phyloP scores from a whole-genome alignment of 64 coral and sea anemone species.

The Trachythela sp. region DNA sequence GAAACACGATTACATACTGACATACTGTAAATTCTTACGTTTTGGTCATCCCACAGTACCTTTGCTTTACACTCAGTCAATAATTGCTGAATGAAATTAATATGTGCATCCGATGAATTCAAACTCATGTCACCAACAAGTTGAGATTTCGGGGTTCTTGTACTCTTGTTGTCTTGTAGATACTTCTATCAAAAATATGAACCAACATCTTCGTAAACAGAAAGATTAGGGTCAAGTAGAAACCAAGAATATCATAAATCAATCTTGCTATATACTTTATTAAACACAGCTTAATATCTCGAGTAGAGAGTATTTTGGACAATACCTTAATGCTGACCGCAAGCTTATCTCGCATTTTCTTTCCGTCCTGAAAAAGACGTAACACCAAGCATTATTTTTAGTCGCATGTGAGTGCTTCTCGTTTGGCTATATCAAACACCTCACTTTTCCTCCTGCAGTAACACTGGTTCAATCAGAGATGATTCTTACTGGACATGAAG shows the following conservation, averaged over 20 bases:
- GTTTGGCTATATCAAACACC: too few relatives aligned
- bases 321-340: slow-evolving; percentile 80
- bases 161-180: slow-evolving; percentile 73
- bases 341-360: slow-evolving; percentile 88
- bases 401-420: too few relatives aligned
- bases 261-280: too few relatives aligned
- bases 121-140: slow-evolving; percentile 86
- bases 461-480: too few relatives aligned
- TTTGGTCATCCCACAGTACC: too few relatives aligned
- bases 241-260: too few relatives aligned
- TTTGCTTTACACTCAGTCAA: slow-evolving; percentile 87
- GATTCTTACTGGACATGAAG: too few relatives aligned
- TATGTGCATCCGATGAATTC: slow-evolving; percentile 64
- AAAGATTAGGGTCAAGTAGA: not conserved
- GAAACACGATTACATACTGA: too few relatives aligned
- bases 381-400: not conserved
- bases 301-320: not conserved
- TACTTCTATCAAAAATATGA: slow-evolving; percentile 63
- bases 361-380: slow-evolving; percentile 68
- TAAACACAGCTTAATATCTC: too few relatives aligned
- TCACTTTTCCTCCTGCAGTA: too few relatives aligned
- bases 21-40: too few relatives aligned
- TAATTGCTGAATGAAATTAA: slow-evolving; percentile 78
- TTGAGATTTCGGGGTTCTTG: slow-evolving; percentile 53
- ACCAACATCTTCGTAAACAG: not conserved